Base-by-base conservation (phyloP, 2,888 invertebrate genomes). In the Schizaphis graminum region DNA sequence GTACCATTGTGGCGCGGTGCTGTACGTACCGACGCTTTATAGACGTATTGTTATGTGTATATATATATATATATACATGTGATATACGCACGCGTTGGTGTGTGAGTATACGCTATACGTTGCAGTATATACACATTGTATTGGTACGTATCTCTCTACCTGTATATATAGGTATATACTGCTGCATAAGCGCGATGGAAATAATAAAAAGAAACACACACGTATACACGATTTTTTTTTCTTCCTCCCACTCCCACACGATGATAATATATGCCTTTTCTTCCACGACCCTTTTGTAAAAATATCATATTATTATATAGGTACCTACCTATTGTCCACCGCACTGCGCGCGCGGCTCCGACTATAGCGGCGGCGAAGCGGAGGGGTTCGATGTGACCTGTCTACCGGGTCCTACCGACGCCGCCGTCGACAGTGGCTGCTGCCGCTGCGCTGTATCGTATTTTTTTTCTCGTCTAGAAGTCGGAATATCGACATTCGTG, bases 11-110 rank as follows among this genome's bases (percentile, higher is more conserved):
- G 67, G 67, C 77, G 84, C 57, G 56, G 16, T 21, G 44, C 44
- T 21, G 16, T 57, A 86, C 16, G 10, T 28, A 16, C 7, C 89
- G 57, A 89, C 56, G 91, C 91, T 91, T 53, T 53, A 35, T 53
- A 35, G 77, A 84, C 91, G 91, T 91, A 91, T 91, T 91, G 91
- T 91, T 53, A 84, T 91, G 90, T 49, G 28, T 41, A 56, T 89
- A 53, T 77, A 49, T 56, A n/a, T n/a, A n/a, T 41, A 41, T 41
- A 41, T 41, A 41, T 2, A 57, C 24, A 49, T 26, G 3, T 53
- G 44, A 47, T 53, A 53, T 53, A 11, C n/a, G 24, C 49, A n/a
- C 44, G 28, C 61, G 57, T 47, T 8, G 0, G 28, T 61, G 61
- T 67, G 4, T 28, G 16, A 10, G 24, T 49, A 7, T n/a, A 47